A percentile compares a stretch with the other conserved stretches of the same genome.
Conservation (phyloP, 2,797 vertebrate genomes). For the Synanceia verrucosa region DNA sequence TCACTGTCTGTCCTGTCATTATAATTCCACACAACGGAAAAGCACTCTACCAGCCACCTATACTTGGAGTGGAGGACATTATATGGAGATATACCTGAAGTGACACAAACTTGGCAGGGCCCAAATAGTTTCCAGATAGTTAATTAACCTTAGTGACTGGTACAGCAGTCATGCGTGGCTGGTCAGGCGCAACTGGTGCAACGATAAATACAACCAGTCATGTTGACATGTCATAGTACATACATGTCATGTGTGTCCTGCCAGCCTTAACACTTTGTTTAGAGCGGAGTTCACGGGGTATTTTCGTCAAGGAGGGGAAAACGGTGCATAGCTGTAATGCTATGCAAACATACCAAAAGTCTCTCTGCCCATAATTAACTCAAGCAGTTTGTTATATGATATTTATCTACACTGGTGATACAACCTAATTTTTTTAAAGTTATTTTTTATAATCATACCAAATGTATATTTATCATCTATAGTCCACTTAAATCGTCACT, state of each 20-base stretch:
- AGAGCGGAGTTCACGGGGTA: conserved; percentile 61
- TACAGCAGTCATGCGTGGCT: conserved; percentile 52
- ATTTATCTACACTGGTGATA: conserved; percentile 35
- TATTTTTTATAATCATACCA: conserved; percentile 3
- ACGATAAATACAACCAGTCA: conserved; percentile 78
- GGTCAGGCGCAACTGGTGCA: conserved; percentile 61
- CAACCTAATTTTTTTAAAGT: neutral
- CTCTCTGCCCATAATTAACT: conserved; percentile 51
- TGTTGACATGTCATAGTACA: conserved; percentile 78
- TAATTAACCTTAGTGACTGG: conserved; percentile 78
- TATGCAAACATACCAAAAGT: conserved; percentile 59
- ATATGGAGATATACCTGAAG: conserved; percentile 83
- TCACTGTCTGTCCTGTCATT: conserved; percentile 65
- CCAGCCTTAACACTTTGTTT: conserved; percentile 71
- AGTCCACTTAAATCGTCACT: neutral
- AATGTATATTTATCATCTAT: neutral
- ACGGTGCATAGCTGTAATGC: conserved; percentile 37
- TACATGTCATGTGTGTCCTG: conserved; percentile 68
- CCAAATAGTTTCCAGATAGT: conserved; percentile 82
- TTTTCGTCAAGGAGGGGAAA: conserved; percentile 63
- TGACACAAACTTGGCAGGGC: conserved; percentile 83
- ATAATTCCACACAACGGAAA: conserved; percentile 70
- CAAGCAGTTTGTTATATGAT: conserved; percentile 30
- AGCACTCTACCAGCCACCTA: conserved; percentile 67
- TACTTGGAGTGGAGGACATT: conserved; percentile 74